Percentiles rank a stretch among this genome's conserved stretches.
phyloP scores from a whole-genome alignment of 2,113 vertebrate genomes.

The Micronycteris hirsuta region DNA sequence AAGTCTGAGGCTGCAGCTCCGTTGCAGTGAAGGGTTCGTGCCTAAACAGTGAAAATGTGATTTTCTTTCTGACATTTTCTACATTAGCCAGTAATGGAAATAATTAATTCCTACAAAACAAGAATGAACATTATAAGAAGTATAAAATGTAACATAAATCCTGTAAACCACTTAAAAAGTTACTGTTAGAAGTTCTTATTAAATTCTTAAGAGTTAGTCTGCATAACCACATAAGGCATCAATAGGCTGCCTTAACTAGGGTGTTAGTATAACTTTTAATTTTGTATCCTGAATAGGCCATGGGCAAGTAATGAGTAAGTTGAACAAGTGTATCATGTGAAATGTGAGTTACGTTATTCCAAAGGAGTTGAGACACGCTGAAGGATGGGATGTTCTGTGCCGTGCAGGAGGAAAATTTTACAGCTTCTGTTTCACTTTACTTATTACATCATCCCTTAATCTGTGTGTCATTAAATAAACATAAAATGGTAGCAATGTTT shows the following conservation, averaged over 20 bases:
- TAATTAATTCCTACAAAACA: constrained; percentile 77
- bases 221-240: background rate
- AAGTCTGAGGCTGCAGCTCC: background rate
- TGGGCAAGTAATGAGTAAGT: background rate
- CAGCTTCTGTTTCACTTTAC: background rate
- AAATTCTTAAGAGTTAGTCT: constrained; percentile 65
- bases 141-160: constrained; percentile 71
- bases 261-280: background rate
- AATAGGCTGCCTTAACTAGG: background rate
- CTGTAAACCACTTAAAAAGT: constrained; percentile 71
- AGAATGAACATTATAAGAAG: constrained; percentile 62
- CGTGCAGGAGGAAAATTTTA: background rate
- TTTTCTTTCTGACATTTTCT: constrained; percentile 79
- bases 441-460: background rate
- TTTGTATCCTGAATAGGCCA: background rate
- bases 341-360: background rate
- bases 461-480: background rate
- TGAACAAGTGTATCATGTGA: background rate
- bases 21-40: constrained; percentile 74
- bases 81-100: constrained; percentile 74
- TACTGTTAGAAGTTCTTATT: constrained; percentile 70
- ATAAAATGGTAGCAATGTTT: background rate
- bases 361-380: background rate
- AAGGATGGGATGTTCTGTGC: background rate
- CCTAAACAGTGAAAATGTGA: constrained; percentile 75